Evolutionary conservation across 1,140 invertebrate species (phyloP).

Genomic region (Lepidurus apus): DNA sequence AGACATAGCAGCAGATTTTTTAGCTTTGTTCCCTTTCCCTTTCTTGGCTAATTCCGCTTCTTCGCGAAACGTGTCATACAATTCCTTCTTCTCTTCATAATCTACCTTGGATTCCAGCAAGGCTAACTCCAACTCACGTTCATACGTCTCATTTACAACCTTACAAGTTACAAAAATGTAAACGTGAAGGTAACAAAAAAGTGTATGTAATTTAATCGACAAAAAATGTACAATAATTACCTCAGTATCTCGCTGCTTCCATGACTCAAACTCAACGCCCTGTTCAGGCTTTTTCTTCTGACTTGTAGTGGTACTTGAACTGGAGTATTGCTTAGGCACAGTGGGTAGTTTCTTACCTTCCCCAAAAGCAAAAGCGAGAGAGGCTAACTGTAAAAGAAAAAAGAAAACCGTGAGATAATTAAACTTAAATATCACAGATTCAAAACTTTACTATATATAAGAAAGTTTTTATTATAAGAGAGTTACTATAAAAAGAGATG

Average conservation of each 20-base stretch:
- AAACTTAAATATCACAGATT: not conserved
- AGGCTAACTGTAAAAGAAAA: constrained; percentile 27
- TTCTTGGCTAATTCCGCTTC: constrained; percentile 48
- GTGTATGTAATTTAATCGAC: constrained; percentile 24
- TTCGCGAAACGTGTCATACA: constrained; percentile 48
- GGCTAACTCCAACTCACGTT: constrained; percentile 60
- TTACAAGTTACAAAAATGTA: constrained; percentile 38
- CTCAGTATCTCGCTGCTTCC: constrained; percentile 56
- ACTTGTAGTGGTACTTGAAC: not conserved
- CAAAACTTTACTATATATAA: constrained; percentile 29
- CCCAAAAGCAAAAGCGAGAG: constrained; percentile 24
- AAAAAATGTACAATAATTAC: constrained; percentile 33
- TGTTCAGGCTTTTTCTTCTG: constrained; percentile 16
- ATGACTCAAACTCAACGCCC: constrained; percentile 52
- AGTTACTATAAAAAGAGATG: not conserved
- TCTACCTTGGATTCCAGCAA: constrained; percentile 62
- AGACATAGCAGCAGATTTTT: constrained; percentile 55
- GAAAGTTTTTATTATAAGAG: not conserved
- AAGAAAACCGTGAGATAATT: constrained; percentile 7
- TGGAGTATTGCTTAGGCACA: constrained; percentile 43
- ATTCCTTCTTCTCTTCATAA: constrained; percentile 59
- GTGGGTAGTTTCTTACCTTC: constrained; percentile 31
- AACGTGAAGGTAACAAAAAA: constrained; percentile 3
- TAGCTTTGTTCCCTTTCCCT: constrained; percentile 56
- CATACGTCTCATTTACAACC: constrained; percentile 58